Evolutionary conservation across 2,797 vertebrate species (phyloP).

Genomic region (Setipinna tenuifilis): DNA sequence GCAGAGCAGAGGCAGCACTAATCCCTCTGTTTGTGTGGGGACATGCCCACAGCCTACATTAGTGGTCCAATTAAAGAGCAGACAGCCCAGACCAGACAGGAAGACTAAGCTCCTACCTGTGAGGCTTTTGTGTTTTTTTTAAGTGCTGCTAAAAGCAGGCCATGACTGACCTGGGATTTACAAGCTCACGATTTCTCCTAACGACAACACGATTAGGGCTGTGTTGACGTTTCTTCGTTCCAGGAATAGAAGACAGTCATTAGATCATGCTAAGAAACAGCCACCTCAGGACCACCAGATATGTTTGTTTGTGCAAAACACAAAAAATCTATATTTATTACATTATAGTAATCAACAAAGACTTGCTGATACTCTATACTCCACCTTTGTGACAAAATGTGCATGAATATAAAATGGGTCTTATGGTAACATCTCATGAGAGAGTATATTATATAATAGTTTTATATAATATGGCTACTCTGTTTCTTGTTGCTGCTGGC

Average conservation of each 20-base stretch:
- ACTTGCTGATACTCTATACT: neutral
- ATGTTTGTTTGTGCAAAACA: neutral
- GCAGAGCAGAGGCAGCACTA: neutral
- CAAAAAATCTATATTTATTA: neutral
- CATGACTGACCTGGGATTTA: neutral
- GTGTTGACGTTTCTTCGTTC: neutral
- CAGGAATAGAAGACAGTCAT: neutral
- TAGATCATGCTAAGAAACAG: neutral
- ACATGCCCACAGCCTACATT: neutral
- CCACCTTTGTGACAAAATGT: neutral
- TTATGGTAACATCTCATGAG: neutral
- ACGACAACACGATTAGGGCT: neutral
- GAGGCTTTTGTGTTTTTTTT: neutral
- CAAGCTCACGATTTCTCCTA: no score
- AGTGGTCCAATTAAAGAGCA: constrained; percentile 8
- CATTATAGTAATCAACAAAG: neutral
- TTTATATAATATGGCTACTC: neutral
- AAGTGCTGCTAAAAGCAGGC: neutral
- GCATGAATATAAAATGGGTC: no score
- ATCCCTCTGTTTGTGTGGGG: neutral
- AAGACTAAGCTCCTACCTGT: neutral
- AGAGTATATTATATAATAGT: no score
- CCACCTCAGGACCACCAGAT: neutral
- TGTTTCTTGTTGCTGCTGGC: neutral
- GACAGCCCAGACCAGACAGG: neutral